phyloP scores from a whole-genome alignment of 2,113 vertebrate species.

The Nyctibius bracteatus region DNA sequence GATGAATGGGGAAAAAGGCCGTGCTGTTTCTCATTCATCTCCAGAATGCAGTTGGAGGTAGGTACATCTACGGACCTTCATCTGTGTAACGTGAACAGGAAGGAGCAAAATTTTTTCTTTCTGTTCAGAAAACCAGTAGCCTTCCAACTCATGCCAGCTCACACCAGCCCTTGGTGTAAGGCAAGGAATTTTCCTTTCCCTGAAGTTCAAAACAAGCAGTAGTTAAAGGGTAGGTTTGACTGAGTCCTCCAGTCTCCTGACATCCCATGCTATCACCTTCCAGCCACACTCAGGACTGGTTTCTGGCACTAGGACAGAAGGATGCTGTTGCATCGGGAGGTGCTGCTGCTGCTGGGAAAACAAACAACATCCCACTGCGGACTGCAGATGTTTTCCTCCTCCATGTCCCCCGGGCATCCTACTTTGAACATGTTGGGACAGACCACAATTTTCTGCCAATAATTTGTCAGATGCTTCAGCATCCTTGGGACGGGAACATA shows the following conservation, averaged over 20 bases:
- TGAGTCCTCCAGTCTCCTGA: neutral
- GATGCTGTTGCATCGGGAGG: neutral
- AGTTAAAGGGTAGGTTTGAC: neutral
- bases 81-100: neutral
- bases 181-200: neutral
- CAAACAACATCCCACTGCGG: neutral
- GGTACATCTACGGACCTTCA: neutral
- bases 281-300: neutral
- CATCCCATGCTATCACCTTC: neutral
- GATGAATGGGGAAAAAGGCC: accelerated
- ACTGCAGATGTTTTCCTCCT: neutral
- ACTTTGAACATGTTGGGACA: neutral
- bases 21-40: neutral
- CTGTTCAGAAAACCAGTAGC: neutral
- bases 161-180: neutral
- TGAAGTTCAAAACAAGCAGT: neutral
- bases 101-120: neutral
- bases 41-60: neutral
- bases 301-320: neutral
- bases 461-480: neutral
- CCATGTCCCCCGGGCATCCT: neutral
- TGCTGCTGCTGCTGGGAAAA: neutral
- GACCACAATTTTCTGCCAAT: neutral
- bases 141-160: neutral
- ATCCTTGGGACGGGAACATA: neutral